Conservation (phyloP, 2,888 invertebrate species). For the Resseliella maxima region DNA sequence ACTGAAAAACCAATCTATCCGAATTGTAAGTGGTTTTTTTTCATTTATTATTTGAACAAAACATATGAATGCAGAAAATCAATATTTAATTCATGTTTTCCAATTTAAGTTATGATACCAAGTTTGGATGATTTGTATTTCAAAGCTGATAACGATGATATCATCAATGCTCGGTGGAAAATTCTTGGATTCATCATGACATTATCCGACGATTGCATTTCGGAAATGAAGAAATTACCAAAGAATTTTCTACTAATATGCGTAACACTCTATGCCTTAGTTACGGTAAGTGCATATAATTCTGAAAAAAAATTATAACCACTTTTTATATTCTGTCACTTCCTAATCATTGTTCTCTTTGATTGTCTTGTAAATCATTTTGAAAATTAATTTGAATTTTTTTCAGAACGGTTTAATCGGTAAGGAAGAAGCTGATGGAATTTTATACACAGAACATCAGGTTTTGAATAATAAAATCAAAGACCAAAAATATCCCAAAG, state of each 20-base stretch:
- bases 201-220: neutral
- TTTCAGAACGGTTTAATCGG: no score
- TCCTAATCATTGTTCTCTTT: no score
- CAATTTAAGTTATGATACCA: neutral
- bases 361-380: no score
- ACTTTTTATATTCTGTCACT: no score
- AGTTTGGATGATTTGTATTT: neutral
- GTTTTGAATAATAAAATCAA: neutral
- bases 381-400: no score
- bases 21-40: neutral
- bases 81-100: neutral
- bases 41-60: no score
- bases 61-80: no score
- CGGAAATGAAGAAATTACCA: neutral
- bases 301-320: no score
- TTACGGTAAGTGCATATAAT: no score
- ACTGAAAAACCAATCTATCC: neutral
- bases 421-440: neutral
- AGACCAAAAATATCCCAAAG: neutral
- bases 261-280: neutral
- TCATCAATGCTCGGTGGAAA: neutral
- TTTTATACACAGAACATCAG: neutral
- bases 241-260: neutral
- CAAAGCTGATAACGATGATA: neutral
- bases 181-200: neutral